A percentile compares a stretch with the other conserved stretches of the same genome.
Conservation (phyloP, 2,113 vertebrate species). For the Cololabis saira region DNA sequence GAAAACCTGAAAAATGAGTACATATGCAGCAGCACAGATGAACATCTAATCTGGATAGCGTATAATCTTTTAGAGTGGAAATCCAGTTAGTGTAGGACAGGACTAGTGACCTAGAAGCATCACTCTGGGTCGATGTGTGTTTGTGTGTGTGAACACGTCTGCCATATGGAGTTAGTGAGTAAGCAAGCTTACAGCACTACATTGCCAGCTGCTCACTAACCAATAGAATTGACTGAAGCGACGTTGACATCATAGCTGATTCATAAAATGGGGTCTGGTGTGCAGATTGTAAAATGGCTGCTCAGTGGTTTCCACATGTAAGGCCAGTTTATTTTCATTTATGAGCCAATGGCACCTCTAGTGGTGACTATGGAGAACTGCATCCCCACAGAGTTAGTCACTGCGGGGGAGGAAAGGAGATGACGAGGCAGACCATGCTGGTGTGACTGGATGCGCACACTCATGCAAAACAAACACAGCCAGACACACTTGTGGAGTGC, state of each 20-base stretch:
- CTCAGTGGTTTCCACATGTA: conserved; percentile 61
- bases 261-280: conserved; percentile 83
- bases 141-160: not conserved
- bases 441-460: conserved; percentile 13
- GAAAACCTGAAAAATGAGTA: not conserved
- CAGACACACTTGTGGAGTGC: conserved; percentile 26
- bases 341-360: conserved; percentile 76
- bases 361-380: conserved; percentile 46
- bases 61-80: conserved; percentile 30
- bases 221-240: conserved; percentile 58
- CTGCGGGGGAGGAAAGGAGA: conserved; percentile 67
- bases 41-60: conserved; percentile 2
- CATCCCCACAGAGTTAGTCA: conserved; percentile 59
- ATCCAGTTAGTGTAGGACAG: conserved; percentile 44
- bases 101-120: conserved; percentile 38
- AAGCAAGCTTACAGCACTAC: conserved; percentile 20
- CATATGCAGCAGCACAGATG: not conserved
- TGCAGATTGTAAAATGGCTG: conserved; percentile 82
- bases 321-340: conserved; percentile 63
- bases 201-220: conserved; percentile 46
- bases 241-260: conserved; percentile 73
- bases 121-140: conserved; percentile 62
- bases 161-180: conserved; percentile 2
- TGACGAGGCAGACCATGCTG: conserved; percentile 44
- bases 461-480: conserved; percentile 11